Conservation (phyloP, 1,140 invertebrate genomes). For the Conopomorpha cramerella region DNA sequence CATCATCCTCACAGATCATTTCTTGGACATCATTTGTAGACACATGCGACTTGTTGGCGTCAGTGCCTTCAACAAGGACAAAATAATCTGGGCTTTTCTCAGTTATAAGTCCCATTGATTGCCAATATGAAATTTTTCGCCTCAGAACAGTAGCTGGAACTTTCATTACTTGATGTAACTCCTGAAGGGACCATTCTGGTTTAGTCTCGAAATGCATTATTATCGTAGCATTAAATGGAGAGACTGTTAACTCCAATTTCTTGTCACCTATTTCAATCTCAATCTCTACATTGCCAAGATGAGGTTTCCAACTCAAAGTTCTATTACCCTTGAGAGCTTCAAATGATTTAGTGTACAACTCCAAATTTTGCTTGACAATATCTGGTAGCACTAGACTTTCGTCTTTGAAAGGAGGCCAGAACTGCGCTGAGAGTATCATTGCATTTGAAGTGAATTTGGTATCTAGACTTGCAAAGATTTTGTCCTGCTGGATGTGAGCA, state of each 20-base stretch:
- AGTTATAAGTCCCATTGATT: constrained; percentile 81
- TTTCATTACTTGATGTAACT: constrained; percentile 82
- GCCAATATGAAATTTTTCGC: constrained; percentile 90
- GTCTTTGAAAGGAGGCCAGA: constrained; percentile 97
- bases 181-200: constrained; percentile 80
- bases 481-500: constrained; percentile 79
- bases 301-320: constrained; percentile 92
- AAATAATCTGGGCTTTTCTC: constrained; percentile 79
- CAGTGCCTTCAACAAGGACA: constrained; percentile 73
- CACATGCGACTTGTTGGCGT: constrained; percentile 37
- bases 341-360: constrained; percentile 89
- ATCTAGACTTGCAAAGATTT: constrained; percentile 61
- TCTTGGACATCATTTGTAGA: constrained; percentile 58
- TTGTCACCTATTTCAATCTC: constrained; percentile 88
- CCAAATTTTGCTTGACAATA: constrained; percentile 79
- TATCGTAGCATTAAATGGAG: constrained; percentile 92
- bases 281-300: constrained; percentile 89
- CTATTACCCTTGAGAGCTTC: constrained; percentile 93
- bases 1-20: constrained; percentile 86
- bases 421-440: constrained; percentile 95
- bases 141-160: constrained; percentile 81
- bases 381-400: constrained; percentile 88
- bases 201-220: constrained; percentile 94
- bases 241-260: constrained; percentile 82
- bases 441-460: constrained; percentile 70